A percentile compares a stretch with the other conserved stretches of the same genome.
Conservation (phyloP, 1,140 invertebrate genomes). For the Rhyzopertha dominica region DNA sequence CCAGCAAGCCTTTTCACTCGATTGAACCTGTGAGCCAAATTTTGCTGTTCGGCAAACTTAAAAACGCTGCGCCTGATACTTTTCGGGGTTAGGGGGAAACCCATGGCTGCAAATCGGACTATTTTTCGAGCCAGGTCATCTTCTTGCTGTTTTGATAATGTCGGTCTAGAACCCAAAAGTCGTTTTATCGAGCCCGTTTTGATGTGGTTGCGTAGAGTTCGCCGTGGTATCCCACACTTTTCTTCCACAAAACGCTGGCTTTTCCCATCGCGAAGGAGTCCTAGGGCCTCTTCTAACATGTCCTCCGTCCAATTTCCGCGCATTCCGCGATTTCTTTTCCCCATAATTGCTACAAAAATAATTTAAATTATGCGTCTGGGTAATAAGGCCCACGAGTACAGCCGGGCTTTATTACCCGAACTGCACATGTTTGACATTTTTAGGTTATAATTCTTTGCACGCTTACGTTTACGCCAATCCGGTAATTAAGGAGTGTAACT, state of each 20-base stretch:
- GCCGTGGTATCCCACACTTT: slow-evolving; percentile 16
- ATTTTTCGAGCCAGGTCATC: slow-evolving; percentile 18
- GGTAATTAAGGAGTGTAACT: too few relatives aligned
- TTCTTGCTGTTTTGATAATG: slow-evolving; percentile 13
- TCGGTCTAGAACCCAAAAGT: slow-evolving; percentile 13
- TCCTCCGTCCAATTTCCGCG: slow-evolving; percentile 16
- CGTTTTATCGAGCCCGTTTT: slow-evolving; percentile 13
- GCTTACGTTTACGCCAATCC: too few relatives aligned
- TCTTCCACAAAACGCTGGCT: slow-evolving; percentile 16
- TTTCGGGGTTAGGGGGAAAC: slow-evolving; percentile 30
- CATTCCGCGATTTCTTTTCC: slow-evolving; percentile 19
- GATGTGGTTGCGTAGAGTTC: slow-evolving; percentile 18
- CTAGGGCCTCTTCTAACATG: slow-evolving; percentile 20
- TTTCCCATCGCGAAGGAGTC: slow-evolving; percentile 12
- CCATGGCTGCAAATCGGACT: slow-evolving; percentile 28
- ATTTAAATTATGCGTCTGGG: too few relatives aligned
- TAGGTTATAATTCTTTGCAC: too few relatives aligned
- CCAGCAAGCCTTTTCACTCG: slow-evolving; percentile 29
- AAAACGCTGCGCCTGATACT: slow-evolving; percentile 24
- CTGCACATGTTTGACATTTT: too few relatives aligned
- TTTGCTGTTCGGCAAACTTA: slow-evolving; percentile 23
- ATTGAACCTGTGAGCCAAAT: slow-evolving; percentile 28
- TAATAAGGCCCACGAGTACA: too few relatives aligned
- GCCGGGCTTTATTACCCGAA: slow-evolving; percentile 2
- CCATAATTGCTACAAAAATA: slow-evolving; percentile 15